These are phyloP conservation scores for Hylyphantes graminicola DNA, from an alignment of 1,140 invertebrate genomes.

Conservation along the genomic window DNA sequence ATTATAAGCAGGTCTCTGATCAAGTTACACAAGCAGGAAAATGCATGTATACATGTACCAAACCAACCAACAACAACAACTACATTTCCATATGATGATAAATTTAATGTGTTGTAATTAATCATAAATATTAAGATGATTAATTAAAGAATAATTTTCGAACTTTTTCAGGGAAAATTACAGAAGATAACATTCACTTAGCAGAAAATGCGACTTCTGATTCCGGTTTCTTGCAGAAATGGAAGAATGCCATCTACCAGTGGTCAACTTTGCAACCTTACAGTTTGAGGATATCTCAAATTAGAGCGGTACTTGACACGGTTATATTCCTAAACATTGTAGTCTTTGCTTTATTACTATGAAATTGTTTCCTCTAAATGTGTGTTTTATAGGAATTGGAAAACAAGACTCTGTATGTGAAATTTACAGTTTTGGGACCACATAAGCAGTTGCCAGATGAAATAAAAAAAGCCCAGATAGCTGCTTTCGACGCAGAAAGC, in stretches of 20 bases:
- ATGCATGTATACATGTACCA: too few species aligned
- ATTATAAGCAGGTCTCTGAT: too few species aligned
- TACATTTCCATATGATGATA: too few species aligned
- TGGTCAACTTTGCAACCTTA: neutral
- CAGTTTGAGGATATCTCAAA: constrained; percentile 16
- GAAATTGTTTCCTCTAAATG: neutral
- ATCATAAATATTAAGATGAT: too few species aligned
- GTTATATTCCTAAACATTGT: neutral
- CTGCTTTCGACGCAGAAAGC: neutral
- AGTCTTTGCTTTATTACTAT: neutral
- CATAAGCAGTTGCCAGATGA: neutral
- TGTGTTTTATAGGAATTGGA: constrained; percentile 3
- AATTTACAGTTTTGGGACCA: constrained; percentile 14
- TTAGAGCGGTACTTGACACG: constrained; percentile 1
- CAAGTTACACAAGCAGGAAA: too few species aligned
- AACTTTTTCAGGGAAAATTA: constrained; percentile 8
- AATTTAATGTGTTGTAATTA: too few species aligned
- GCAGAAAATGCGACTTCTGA: constrained; percentile 35
- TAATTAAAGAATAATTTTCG: too few species aligned
- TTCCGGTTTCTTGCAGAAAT: constrained; percentile 19
- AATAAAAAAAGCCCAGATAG: neutral
- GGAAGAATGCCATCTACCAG: constrained; percentile 19
- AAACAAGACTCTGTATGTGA: neutral
- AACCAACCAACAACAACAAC: too few species aligned
- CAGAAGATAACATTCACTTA: neutral